phyloP scores from a whole-genome alignment of 1,140 invertebrate genomes.

The Sitobion miscanthi region DNA sequence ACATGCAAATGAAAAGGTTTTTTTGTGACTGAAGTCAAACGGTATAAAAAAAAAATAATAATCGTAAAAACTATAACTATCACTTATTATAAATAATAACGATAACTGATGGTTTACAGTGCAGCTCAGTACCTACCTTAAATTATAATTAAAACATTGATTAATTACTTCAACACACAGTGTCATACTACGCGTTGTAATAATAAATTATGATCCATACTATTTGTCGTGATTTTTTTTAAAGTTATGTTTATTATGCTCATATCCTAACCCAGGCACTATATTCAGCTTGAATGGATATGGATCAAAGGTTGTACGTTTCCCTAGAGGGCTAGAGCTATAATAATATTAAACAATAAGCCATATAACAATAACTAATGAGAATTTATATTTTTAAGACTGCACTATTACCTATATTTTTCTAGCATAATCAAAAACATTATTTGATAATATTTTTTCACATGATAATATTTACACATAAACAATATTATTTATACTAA shows the following conservation, averaged over 20 bases:
- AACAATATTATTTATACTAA: background rate
- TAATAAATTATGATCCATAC: background rate
- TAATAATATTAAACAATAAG: background rate
- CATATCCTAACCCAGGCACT: background rate
- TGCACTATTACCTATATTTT: background rate
- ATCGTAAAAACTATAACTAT: background rate
- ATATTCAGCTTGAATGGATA: background rate
- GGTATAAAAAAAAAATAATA: background rate
- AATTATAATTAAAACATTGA: slow-evolving; percentile 17
- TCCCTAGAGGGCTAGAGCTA: background rate
- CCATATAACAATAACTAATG: background rate
- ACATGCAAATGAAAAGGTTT: background rate
- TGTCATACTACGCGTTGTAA: background rate
- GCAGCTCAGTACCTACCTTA: background rate
- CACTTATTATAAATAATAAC: background rate
- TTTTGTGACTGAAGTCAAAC: background rate
- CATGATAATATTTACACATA: background rate
- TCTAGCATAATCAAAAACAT: background rate
- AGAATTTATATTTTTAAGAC: background rate
- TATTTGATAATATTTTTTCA: background rate
- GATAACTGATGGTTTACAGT: background rate
- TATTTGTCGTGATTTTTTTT: background rate
- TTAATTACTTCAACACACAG: background rate
- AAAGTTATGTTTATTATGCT: background rate
- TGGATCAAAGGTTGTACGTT: background rate